A percentile compares a stretch with the other conserved stretches of the same genome.
Conservation (phyloP, 2,888 invertebrate species). For the Amphipyra berbera region DNA sequence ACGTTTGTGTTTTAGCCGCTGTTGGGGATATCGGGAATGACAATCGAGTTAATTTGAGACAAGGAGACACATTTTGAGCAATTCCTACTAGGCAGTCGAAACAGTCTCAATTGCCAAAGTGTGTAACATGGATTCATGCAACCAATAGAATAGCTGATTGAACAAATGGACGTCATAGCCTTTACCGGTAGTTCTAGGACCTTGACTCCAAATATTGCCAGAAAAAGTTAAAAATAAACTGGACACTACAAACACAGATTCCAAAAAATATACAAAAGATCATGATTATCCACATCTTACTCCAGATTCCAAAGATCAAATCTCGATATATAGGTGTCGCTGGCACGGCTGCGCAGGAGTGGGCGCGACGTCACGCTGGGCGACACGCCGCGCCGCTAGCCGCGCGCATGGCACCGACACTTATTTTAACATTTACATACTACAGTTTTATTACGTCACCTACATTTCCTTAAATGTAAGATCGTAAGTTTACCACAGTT, state of each 20-base stretch:
- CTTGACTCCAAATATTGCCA: too few relatives aligned
- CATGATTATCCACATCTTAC: slow-evolving; percentile 22
- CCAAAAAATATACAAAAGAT: slow-evolving; percentile 1
- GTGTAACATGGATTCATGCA: too few relatives aligned
- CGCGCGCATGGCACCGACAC: slow-evolving; percentile 40
- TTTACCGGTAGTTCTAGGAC: too few relatives aligned
- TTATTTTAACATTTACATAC: slow-evolving; percentile 51
- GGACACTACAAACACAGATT: neutral
- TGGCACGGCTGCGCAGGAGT: slow-evolving; percentile 66
- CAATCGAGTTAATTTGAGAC: too few relatives aligned
- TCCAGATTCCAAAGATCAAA: slow-evolving; percentile 42
- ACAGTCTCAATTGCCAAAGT: too few relatives aligned
- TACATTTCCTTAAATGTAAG: slow-evolving; percentile 44
- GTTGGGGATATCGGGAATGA: too few relatives aligned
- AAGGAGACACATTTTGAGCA: too few relatives aligned
- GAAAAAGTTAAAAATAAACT: too few relatives aligned
- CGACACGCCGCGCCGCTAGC: slow-evolving; percentile 63
- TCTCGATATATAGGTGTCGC: slow-evolving; percentile 63
- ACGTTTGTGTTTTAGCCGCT: too few relatives aligned
- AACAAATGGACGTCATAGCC: too few relatives aligned
- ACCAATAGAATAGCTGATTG: too few relatives aligned
- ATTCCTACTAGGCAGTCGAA: too few relatives aligned
- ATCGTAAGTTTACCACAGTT: slow-evolving; percentile 7
- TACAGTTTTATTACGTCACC: slow-evolving; percentile 51
- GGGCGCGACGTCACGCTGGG: slow-evolving; percentile 77